Percentiles rank a stretch among this genome's conserved stretches.
Conservation (phyloP, 2,797 vertebrate genomes). For the Falco cherrug region DNA sequence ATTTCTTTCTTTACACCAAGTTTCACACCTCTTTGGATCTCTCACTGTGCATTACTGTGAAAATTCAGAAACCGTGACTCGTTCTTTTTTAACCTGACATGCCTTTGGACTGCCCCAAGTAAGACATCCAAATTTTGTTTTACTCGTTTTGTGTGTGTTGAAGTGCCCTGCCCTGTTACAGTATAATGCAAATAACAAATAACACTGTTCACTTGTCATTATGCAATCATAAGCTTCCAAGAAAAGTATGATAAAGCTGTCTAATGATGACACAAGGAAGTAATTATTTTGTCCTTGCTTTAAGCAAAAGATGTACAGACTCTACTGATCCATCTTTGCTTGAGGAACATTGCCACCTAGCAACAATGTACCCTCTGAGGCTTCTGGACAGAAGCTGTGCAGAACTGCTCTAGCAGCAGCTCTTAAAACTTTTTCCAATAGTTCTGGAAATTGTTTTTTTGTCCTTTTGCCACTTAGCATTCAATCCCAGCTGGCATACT, state of each 20-base stretch:
- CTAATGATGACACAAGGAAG: slow-evolving; percentile 1
- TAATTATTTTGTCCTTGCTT: background rate
- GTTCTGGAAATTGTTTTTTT: slow-evolving; percentile 14
- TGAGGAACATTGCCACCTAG: slow-evolving; percentile 54
- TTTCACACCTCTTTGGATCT: background rate
- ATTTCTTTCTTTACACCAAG: background rate
- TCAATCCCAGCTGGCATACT: slow-evolving; percentile 11
- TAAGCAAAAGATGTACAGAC: background rate
- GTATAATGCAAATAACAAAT: background rate
- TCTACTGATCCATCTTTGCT: background rate
- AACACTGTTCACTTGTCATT: background rate
- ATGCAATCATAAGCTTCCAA: background rate
- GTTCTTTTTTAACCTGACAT: background rate
- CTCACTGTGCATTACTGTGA: background rate
- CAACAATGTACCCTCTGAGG: background rate
- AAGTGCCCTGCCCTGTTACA: background rate
- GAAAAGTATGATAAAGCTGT: background rate
- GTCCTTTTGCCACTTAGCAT: slow-evolving; percentile 26
- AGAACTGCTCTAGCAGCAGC: background rate
- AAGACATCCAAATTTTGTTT: background rate
- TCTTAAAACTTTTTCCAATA: slow-evolving; percentile 12
- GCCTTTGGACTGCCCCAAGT: background rate
- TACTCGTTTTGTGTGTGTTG: background rate
- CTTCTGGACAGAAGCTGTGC: background rate
- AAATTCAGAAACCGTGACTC: background rate